These are phyloP conservation scores for Alloplasta piceator DNA, from an alignment of 2,888 invertebrate genomes.

Conservation along the genomic window DNA sequence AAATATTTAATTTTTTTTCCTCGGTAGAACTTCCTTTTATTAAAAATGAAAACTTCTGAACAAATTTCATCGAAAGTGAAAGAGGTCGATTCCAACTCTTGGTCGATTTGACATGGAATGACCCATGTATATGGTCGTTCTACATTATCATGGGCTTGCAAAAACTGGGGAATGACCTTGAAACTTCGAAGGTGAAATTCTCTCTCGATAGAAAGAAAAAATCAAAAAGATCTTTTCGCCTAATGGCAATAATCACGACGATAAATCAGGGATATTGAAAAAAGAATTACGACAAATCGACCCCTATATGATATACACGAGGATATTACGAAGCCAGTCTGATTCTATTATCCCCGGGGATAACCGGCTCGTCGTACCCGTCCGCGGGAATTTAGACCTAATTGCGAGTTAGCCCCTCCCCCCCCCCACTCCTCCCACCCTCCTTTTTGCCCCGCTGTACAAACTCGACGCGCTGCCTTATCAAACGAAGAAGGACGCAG, in stretches of 20 bases:
- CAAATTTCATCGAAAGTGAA: too few species aligned
- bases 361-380: slow-evolving; percentile 51
- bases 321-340: slow-evolving; percentile 17
- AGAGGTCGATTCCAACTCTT: too few species aligned
- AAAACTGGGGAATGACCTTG: too few species aligned
- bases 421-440: slow-evolving; percentile 3
- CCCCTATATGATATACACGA: background rate
- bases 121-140: too few species aligned
- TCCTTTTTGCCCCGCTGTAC: background rate
- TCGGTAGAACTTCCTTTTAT: too few species aligned
- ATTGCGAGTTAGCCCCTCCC: slow-evolving; percentile 67
- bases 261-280: background rate
- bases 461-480: slow-evolving; percentile 63
- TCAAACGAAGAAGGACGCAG: slow-evolving; percentile 61
- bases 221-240: background rate
- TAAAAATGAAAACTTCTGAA: too few species aligned
- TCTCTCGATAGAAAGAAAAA: background rate
- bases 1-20: too few species aligned
- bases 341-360: slow-evolving; percentile 57
- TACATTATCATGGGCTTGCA: too few species aligned
- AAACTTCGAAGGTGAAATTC: background rate
- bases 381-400: slow-evolving; percentile 63
- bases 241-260: background rate
- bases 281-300: too few species aligned
- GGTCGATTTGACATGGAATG: too few species aligned